Conservation (phyloP, 2,113 vertebrate genomes). For the Poeciliopsis prolifica region DNA sequence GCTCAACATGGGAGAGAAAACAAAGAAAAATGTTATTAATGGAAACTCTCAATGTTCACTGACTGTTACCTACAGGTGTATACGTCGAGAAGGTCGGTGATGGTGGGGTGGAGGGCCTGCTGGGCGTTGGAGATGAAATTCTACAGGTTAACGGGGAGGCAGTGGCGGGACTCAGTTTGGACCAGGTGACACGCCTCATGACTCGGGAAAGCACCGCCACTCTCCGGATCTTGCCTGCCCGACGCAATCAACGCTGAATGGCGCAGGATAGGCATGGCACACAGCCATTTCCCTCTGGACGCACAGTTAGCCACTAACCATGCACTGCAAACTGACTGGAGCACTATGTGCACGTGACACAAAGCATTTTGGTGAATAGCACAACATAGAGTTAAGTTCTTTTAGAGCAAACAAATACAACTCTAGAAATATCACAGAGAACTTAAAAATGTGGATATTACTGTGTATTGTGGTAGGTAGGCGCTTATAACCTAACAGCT, state of each 20-base stretch:
- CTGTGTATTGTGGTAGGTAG: neutral
- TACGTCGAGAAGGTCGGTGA: conserved; percentile 92
- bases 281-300: conserved; percentile 18
- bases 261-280: neutral
- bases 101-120: conserved; percentile 83
- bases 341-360: neutral
- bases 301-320: conserved; percentile 8
- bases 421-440: neutral
- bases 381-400: neutral
- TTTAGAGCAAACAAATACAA: conserved; percentile 9
- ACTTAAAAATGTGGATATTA: neutral
- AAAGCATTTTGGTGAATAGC: neutral
- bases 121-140: conserved; percentile 91
- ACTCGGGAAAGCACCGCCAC: conserved; percentile 80
- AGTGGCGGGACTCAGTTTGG: conserved; percentile 85
- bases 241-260: conserved; percentile 79
- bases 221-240: conserved; percentile 85
- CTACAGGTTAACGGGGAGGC: conserved; percentile 90
- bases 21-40: neutral
- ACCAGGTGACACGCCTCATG: conserved; percentile 85
- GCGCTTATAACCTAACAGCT: conserved; percentile 1
- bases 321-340: conserved; percentile 14
- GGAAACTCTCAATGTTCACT: neutral
- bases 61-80: conserved; percentile 77
- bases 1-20: neutral